Evolutionary conservation across 2,888 invertebrate species (phyloP), one percentile per base, ranked within the genome.

Genomic region (Athalia circularis): DNA sequence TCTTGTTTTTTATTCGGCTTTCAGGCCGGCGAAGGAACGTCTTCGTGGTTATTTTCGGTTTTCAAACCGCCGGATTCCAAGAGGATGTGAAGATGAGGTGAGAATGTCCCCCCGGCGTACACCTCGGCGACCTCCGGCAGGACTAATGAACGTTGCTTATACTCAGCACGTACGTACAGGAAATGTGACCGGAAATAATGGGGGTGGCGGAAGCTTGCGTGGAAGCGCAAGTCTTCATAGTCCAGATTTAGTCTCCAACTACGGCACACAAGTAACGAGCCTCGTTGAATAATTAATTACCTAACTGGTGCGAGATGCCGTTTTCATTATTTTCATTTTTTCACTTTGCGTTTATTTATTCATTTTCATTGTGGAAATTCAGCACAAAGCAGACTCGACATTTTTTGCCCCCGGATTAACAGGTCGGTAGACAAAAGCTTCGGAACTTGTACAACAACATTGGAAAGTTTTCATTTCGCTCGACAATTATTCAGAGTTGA

Each of bases 31-130:
- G 70, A 93, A 93, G 84, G 93, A 93, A 82, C 91, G 93, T 50
- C 87, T 93, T 0, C 90, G 92, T 47, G 92, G 92, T 77, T 93
- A 93, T 86, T 92, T 93, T 83, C 92, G 92, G 7, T 90, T 93
- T 88, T 87, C 91, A 87, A 86, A 92, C 87, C 86, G 92, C 86
- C 87, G 89, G 78, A 82, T 86, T 84, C 88, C 86, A 80, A 89
- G 84, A 87, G 91, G 89, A 79, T 90, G 84, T 86, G 91, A 91
- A 81, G 90, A 91, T 65, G 91, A 90, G 4, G 87, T 91, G 78
- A 90, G 88, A 54, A 84, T 89, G 59, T 88, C 89, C 50, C 78
- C 57, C 54, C 65, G 48, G 67, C 76, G 65, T 64, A 80, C 9
- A 29, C 75, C 65, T 61, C 77, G 74, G 64, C 77, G 74, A 43